These are phyloP conservation scores for Eurytoma adleriae DNA, from an alignment of 2,888 invertebrate species.

Conservation along the genomic window DNA sequence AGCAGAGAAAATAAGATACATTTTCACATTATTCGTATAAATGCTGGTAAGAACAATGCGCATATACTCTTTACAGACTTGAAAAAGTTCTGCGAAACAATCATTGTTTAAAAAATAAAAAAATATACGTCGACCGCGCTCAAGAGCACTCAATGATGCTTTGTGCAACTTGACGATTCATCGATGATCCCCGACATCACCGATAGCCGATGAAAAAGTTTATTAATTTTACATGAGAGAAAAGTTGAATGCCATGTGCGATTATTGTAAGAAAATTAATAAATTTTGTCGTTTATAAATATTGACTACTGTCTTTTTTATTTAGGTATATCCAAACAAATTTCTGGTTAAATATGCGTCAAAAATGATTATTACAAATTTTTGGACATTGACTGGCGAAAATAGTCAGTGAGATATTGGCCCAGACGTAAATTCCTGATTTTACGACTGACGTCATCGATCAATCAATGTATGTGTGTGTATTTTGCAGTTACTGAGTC, in stretches of 20 bases:
- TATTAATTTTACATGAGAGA: constrained; percentile 55
- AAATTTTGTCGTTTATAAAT: constrained; percentile 55
- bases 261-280: constrained; percentile 54
- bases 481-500: neutral
- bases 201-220: constrained; percentile 41
- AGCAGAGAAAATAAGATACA: constrained; percentile 36
- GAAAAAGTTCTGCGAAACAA: constrained; percentile 34
- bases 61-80: constrained; percentile 26
- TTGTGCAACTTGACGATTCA: constrained; percentile 21
- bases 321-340: neutral
- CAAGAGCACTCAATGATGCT: constrained; percentile 13
- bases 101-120: constrained; percentile 40
- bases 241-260: constrained; percentile 44
- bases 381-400: neutral
- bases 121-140: constrained; percentile 13
- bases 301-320: constrained; percentile 23
- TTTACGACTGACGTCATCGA: constrained; percentile 41
- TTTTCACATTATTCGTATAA: constrained; percentile 38
- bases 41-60: constrained; percentile 19
- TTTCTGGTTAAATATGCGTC: neutral
- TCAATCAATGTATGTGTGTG: constrained; percentile 26
- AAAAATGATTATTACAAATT: neutral
- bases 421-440: constrained; percentile 22
- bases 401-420: neutral
- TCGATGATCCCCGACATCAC: constrained; percentile 29